Percentiles rank a stretch among this genome's conserved stretches.
Evolutionary conservation across 2,888 invertebrate species (phyloP).

Genomic region (Tethea ocularis): DNA sequence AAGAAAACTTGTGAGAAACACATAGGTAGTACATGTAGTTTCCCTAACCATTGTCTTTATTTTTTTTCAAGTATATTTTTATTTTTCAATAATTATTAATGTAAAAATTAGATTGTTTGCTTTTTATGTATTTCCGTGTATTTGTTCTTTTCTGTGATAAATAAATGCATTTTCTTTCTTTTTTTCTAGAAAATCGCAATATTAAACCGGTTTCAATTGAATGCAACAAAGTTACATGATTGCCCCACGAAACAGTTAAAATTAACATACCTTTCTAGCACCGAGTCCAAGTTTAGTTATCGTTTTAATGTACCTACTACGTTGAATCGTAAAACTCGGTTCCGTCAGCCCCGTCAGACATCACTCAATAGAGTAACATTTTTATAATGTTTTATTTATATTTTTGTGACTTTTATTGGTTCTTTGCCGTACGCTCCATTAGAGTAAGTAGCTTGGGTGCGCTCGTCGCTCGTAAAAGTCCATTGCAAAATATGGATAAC

Average conservation of each 20-base stretch:
- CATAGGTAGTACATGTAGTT: too few relatives aligned
- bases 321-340: neutral
- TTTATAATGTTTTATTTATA: conserved; percentile 3
- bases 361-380: conserved; percentile 13
- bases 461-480: neutral
- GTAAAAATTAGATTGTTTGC: too few relatives aligned
- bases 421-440: neutral
- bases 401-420: conserved; percentile 9
- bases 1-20: too few relatives aligned
- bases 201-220: too few relatives aligned
- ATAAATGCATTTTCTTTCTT: too few relatives aligned
- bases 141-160: too few relatives aligned
- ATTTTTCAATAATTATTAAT: too few relatives aligned
- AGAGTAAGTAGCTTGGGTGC: neutral
- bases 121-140: too few relatives aligned
- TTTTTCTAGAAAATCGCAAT: too few relatives aligned
- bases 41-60: too few relatives aligned
- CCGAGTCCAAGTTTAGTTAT: neutral
- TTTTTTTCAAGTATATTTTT: too few relatives aligned
- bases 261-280: neutral
- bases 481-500: neutral
- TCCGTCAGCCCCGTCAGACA: neutral
- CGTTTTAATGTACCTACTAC: neutral
- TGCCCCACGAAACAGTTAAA: neutral
- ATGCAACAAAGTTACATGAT: too few relatives aligned